These are phyloP conservation scores for Lamellibrachia satsuma DNA, from an alignment of 2,888 invertebrate genomes.

Conservation along the genomic window DNA sequence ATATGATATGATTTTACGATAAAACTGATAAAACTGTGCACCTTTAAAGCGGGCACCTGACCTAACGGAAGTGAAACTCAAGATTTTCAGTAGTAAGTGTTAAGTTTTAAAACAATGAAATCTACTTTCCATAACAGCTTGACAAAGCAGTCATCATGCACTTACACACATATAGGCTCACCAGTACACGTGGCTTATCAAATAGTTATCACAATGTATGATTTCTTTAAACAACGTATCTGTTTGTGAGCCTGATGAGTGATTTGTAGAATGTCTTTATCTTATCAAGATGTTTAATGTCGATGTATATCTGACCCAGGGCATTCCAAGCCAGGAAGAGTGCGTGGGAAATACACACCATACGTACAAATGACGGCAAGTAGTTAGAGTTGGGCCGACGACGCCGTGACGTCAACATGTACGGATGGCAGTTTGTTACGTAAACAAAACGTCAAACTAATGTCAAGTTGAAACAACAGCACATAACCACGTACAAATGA, in stretches of 20 bases:
- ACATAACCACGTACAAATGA: neutral
- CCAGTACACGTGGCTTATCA: neutral
- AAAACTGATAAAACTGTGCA: no score
- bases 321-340: neutral
- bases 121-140: neutral
- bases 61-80: neutral
- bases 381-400: neutral
- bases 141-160: neutral
- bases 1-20: no score
- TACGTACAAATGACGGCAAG: neutral
- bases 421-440: neutral
- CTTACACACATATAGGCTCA: neutral
- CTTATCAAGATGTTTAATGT: constrained; percentile 12
- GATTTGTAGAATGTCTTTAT: neutral
- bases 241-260: neutral
- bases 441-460: neutral
- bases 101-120: neutral
- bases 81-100: neutral
- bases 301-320: neutral
- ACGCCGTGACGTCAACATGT: neutral
- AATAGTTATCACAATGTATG: neutral
- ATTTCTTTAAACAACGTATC: neutral
- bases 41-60: neutral
- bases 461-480: neutral
- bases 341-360: neutral